phyloP scores from a whole-genome alignment of 2,113 vertebrate genomes.

The Chionis minor region DNA sequence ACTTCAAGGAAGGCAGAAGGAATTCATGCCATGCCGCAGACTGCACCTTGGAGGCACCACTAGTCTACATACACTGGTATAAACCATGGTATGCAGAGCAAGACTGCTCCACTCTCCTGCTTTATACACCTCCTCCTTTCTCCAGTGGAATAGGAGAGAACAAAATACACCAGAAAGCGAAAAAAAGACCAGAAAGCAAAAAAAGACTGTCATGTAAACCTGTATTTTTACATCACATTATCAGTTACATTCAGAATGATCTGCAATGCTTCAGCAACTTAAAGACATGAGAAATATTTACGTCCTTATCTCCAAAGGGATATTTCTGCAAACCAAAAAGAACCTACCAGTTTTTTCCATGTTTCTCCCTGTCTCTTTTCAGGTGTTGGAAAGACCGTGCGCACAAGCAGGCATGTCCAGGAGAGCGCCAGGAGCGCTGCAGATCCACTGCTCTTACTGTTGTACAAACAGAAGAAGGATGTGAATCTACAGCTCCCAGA shows the following conservation, averaged over 20 bases:
- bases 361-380: slow-evolving; percentile 86
- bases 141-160: background rate
- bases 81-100: background rate
- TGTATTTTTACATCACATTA: background rate
- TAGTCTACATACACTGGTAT: background rate
- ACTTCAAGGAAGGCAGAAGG: background rate
- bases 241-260: background rate
- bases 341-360: slow-evolving; percentile 94
- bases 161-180: background rate
- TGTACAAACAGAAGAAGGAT: background rate
- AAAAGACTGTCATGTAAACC: background rate
- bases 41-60: background rate
- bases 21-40: background rate
- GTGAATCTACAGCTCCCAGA: background rate
- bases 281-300: background rate
- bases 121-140: background rate
- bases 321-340: background rate
- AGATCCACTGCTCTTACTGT: slow-evolving; percentile 91
- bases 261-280: background rate
- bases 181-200: background rate
- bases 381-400: slow-evolving; percentile 78
- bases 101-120: background rate
- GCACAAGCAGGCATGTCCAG: slow-evolving; percentile 91
- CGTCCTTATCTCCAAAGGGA: background rate
- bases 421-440: slow-evolving; percentile 88